phyloP scores from a whole-genome alignment of 2,888 invertebrate genomes.

The Mesodorylaimus sp. region DNA sequence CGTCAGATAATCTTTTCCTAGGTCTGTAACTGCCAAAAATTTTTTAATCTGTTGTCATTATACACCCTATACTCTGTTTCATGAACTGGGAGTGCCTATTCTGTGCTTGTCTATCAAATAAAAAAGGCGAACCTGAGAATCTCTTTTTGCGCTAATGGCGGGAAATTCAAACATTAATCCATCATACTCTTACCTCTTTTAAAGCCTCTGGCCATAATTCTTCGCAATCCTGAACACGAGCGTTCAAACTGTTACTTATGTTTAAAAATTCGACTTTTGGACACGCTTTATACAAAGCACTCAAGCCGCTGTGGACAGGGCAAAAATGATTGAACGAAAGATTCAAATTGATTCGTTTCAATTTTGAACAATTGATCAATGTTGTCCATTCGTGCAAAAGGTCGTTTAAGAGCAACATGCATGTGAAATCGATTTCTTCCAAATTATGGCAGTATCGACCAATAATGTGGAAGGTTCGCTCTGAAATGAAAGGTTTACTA shows the following conservation, averaged over 20 bases:
- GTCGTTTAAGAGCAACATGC: constrained; percentile 4
- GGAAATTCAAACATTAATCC: too few relatives aligned
- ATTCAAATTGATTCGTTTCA: neutral
- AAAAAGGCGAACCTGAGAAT: too few relatives aligned
- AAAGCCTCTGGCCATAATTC: constrained; percentile 7
- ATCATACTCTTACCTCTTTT: constrained; percentile 6
- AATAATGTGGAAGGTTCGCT: constrained; percentile 9
- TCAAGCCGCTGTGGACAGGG: constrained; percentile 3
- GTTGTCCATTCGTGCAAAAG: neutral
- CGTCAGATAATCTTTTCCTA: too few relatives aligned
- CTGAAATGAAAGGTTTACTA: too few relatives aligned
- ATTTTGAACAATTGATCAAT: neutral
- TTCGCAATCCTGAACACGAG: constrained; percentile 1
- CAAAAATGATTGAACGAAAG: constrained; percentile 5
- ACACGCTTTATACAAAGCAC: constrained; percentile 2
- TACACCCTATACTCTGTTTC: too few relatives aligned
- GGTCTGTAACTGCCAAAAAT: too few relatives aligned
- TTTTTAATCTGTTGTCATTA: too few relatives aligned
- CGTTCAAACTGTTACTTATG: constrained; percentile 8
- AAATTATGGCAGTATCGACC: constrained; percentile 5
- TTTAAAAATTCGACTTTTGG: neutral
- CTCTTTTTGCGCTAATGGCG: too few relatives aligned
- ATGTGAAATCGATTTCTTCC: constrained; percentile 5
- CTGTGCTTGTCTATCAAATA: too few relatives aligned
- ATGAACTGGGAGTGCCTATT: too few relatives aligned